Base-by-base conservation (phyloP, 1,140 invertebrate species). In the Drosophila seguyi region DNA sequence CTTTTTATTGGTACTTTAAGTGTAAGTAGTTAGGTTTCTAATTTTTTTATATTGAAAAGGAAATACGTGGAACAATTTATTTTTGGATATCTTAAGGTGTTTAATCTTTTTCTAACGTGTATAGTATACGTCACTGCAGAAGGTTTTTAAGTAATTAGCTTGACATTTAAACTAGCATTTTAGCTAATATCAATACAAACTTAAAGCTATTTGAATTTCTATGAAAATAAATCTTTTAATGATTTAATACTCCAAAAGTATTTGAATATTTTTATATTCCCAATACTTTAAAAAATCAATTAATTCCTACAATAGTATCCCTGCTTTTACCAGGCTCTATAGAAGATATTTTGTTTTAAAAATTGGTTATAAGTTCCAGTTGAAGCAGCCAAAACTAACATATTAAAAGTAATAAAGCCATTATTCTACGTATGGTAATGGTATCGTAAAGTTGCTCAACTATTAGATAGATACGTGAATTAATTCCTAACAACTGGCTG, bases 401-500 rank as follows among this genome's bases (percentile, higher is more conserved):
- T 16, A 16, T 22, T 5, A 22, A 2, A 16, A 36, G 18, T 31
- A 36, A 34, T 36, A 16, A 31, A 31, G 20, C 11, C 31, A 48
- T 47, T 48, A 38, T 60, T 60, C 13, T 18, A 18, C 10, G 2
- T n/a, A 16, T 31, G 25, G 20, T 14, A 38, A 57, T 16, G 4
- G 16, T 6, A 52, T 34, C 27, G 48, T 16, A 16, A 55, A 22
- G 34, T 66, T 68, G 22, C 16, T 29, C 8, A 66, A 36, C n/a
- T 18, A 36, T 22, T n/a, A 25, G 25, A 10, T 47, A 39, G 25
- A 20, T 20, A 25, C 14, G 31, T 36, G 25, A 66, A 44, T n/a
- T 34, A 52, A 52, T 52, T 69, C 29, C 7, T 8, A 50, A 41
- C 16, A 31, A 34, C 11, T 27, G 29, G 4, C 45, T 14, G 38